Evolutionary conservation across 2,113 vertebrate species (phyloP).

Genomic region (Phodopus roborovskii): DNA sequence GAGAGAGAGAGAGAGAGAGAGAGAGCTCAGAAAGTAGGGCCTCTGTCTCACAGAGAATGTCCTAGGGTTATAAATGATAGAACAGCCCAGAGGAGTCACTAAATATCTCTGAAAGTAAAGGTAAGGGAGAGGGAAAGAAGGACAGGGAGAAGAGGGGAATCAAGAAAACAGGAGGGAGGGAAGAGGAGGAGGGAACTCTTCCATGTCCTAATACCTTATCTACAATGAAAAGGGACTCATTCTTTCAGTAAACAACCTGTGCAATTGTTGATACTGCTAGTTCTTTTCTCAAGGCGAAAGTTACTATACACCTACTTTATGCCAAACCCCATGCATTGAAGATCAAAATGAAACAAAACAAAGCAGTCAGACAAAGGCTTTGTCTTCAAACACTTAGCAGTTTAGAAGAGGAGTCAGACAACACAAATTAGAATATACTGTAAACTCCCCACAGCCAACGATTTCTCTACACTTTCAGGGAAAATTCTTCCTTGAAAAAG

Average conservation of each 20-base stretch:
- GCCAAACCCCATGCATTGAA: not conserved
- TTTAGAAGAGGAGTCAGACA: not conserved
- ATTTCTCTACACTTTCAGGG: not conserved
- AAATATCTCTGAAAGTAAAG: not conserved
- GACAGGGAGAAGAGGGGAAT: not conserved
- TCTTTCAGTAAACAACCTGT: not conserved
- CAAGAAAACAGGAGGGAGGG: not conserved
- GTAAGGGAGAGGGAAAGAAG: too few species aligned
- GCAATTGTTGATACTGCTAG: not conserved
- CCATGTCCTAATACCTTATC: not conserved
- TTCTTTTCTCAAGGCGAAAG: conserved; percentile 37
- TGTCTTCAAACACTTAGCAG: not conserved
- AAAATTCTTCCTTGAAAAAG: not conserved
- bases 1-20: too few species aligned
- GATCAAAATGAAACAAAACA: conserved; percentile 44
- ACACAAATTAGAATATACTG: not conserved
- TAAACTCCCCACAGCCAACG: not conserved
- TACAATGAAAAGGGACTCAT: not conserved
- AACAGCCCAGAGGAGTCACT: not conserved
- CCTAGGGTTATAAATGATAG: not conserved
- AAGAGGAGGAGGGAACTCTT: not conserved
- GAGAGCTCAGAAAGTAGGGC: too few species aligned
- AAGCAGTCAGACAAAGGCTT: not conserved
- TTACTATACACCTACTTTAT: conserved; percentile 1
- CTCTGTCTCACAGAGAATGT: not conserved